Percentiles rank a stretch among this genome's conserved stretches.
Evolutionary conservation across 2,888 invertebrate genomes (phyloP).

Genomic region (Aleiodes alternator): DNA sequence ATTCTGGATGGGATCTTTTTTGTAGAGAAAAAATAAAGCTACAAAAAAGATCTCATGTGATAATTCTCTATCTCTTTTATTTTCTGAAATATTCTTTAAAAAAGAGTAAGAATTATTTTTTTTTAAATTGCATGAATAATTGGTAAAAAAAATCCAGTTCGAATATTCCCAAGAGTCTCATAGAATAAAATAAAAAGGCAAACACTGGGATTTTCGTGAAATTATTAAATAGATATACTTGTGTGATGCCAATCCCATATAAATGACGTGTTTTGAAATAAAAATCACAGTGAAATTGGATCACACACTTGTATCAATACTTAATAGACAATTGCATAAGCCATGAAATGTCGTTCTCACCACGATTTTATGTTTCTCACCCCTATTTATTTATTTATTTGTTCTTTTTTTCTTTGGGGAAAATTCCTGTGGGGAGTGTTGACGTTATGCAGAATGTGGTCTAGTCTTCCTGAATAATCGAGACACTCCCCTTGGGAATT

Average conservation of each 20-base stretch:
- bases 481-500: neutral
- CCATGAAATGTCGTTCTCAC: conserved; percentile 15
- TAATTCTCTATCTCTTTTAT: too few species aligned
- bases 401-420: neutral
- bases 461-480: conserved; percentile 27
- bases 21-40: neutral
- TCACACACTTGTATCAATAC: conserved; percentile 13
- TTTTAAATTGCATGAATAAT: too few species aligned
- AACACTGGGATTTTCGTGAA: neutral
- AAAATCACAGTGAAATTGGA: conserved; percentile 10
- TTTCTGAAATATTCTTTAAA: too few species aligned
- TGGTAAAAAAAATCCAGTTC: too few species aligned
- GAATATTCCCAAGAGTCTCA: neutral
- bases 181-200: neutral
- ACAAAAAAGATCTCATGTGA: neutral
- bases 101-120: too few species aligned
- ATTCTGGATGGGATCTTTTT: too few species aligned
- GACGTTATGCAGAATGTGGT: conserved; percentile 21
- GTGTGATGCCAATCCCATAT: neutral
- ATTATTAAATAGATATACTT: conserved; percentile 21
- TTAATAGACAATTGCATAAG: neutral
- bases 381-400: neutral
- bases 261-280: conserved; percentile 12
- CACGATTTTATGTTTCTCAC: neutral
- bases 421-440: neutral